Base-by-base conservation (phyloP, 2,113 vertebrate species). In the Puntigrus tetrazona region DNA sequence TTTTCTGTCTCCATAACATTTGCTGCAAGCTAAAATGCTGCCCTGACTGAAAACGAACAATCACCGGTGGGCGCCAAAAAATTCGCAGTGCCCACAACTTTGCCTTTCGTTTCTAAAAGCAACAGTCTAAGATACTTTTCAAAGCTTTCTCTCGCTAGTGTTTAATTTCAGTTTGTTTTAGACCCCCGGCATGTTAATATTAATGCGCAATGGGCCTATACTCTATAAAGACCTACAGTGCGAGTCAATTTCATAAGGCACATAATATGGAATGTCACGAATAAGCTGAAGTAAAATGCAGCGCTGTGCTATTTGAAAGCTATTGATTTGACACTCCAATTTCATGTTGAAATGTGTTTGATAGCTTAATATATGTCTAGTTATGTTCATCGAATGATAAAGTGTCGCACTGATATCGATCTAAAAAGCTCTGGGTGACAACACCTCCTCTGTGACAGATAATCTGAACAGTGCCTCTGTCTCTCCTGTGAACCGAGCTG, bases 371-470 rank as follows among this genome's bases (percentile, higher is more conserved):
- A 83, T 84, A 83, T 83, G 63, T 85, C 88, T 86, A 10, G 63
- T 87, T 88, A 91, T 92, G 89, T 87, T 86, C 89, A 87, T 87
- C 79, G 82, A 87, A 88, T 89, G 84, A 55, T 70, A 78, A 50
- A 69, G 50, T 70, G 61, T 85, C 38, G 61, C 82, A 50, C 84
- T 87, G 91, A 93, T 92, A 88, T 85, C 67, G 8, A 93, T 91
- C 89, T 34, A 38, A 8, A 57, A 88, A 87, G 89, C 70, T 18
- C 86, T 79, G 87, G 80, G 88, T 88, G 88, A 89, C 90, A 91
- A 63, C 29, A 85, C 79, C 87, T 91, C 91, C 90, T 89, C 89
- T 87, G 89, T 59, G 84, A 91, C 90, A 90, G 88, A 91, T 91
- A 70, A 41, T 91, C 88, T 86, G 77, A 87, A 73, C 89, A 85